phyloP scores from a whole-genome alignment of 2,888 invertebrate genomes.

The Drosophila helvetica region DNA sequence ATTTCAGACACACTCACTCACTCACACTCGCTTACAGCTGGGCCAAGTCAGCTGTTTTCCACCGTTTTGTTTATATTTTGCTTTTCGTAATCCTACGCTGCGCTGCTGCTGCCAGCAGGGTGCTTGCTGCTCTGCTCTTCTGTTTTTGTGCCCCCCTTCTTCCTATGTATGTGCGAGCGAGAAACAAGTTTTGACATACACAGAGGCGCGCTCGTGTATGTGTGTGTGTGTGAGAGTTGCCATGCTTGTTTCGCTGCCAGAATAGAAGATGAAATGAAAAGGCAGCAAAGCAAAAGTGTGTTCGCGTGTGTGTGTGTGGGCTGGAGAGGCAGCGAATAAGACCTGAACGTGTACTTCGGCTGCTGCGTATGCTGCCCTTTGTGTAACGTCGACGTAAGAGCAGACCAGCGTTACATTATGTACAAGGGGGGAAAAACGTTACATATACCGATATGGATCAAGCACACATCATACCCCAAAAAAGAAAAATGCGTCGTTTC shows the following conservation, averaged over 20 bases:
- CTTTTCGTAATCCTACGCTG: constrained; percentile 64
- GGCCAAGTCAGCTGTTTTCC: constrained; percentile 76
- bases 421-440: constrained; percentile 19
- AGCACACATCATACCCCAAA: constrained; percentile 18
- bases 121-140: too few species aligned
- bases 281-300: constrained; percentile 40
- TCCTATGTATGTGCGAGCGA: constrained; percentile 57
- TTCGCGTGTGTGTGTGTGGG: neutral
- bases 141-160: constrained; percentile 53
- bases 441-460: constrained; percentile 16
- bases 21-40: constrained; percentile 50
- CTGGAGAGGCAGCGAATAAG: constrained; percentile 32
- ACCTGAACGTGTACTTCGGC: constrained; percentile 45
- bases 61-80: constrained; percentile 81
- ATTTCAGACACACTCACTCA: constrained; percentile 30
- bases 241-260: constrained; percentile 66
- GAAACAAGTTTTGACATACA: constrained; percentile 49
- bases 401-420: constrained; percentile 9
- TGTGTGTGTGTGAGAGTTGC: constrained; percentile 53
- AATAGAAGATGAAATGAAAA: constrained; percentile 47
- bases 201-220: constrained; percentile 1
- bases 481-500: constrained; percentile 67
- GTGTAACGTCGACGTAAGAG: neutral
- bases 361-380: constrained; percentile 13
- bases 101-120: constrained; percentile 3